These are phyloP conservation scores for Aphaenogaster floridana DNA, from an alignment of 1,140 invertebrate genomes.

Conservation along the genomic window DNA sequence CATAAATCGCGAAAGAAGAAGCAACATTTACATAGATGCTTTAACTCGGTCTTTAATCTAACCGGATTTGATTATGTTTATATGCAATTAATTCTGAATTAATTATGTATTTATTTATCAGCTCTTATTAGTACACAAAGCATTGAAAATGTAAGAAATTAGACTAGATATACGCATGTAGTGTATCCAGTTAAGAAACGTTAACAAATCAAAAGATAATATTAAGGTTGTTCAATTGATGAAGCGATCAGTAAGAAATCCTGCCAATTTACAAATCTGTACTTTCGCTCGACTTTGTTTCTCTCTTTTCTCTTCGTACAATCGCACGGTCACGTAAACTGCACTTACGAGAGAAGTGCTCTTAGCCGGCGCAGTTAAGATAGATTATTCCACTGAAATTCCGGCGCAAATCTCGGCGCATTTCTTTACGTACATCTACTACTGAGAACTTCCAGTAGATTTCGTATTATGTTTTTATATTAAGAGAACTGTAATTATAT, in stretches of 20 bases:
- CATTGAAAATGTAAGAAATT: neutral
- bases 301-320: neutral
- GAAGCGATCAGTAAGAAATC: slow-evolving; percentile 67
- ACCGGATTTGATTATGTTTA: neutral
- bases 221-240: slow-evolving; percentile 62
- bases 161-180: neutral
- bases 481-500: neutral
- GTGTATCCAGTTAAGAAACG: neutral
- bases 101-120: slow-evolving; percentile 1
- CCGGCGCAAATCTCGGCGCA: slow-evolving; percentile 8
- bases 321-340: slow-evolving; percentile 42
- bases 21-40: neutral
- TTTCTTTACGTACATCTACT: slow-evolving; percentile 15
- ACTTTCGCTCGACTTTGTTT: neutral
- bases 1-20: slow-evolving; percentile 3
- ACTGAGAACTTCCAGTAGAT: neutral
- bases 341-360: slow-evolving; percentile 48
- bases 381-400: slow-evolving; percentile 53
- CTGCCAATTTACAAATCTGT: slow-evolving; percentile 17
- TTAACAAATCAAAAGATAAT: slow-evolving; percentile 33
- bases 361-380: slow-evolving; percentile 50
- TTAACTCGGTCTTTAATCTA: slow-evolving; percentile 10
- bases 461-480: slow-evolving; percentile 6
- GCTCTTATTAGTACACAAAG: neutral
- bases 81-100: neutral